Percentiles rank a stretch among this genome's conserved stretches.
phyloP scores from a whole-genome alignment of 2,888 invertebrate species.

The Oscheius sp. region DNA sequence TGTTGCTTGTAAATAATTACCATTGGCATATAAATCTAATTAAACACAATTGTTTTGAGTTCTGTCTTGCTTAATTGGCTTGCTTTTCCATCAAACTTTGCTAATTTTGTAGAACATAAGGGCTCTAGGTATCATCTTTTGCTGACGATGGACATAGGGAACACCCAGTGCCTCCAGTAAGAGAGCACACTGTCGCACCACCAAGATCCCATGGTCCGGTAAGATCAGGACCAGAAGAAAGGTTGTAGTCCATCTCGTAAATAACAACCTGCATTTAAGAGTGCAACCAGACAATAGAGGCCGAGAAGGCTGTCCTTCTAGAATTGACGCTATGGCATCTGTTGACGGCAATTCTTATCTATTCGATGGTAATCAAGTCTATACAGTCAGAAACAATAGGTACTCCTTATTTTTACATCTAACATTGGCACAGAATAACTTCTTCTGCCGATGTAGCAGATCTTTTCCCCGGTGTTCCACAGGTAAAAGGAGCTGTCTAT shows the following conservation, averaged over 20 bases:
- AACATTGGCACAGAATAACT: neutral
- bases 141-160: neutral
- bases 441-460: neutral
- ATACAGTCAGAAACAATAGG: slow-evolving; percentile 10
- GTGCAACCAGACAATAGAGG: no score
- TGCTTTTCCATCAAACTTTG: no score
- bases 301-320: slow-evolving; percentile 24
- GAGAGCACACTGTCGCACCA: neutral
- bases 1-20: neutral
- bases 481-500: slow-evolving; percentile 49
- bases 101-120: no score
- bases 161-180: neutral
- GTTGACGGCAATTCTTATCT: neutral
- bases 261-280: no score
- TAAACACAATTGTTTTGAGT: no score
- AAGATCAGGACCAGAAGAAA: neutral
- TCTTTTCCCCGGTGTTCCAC: slow-evolving; percentile 41
- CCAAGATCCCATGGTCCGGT: neutral
- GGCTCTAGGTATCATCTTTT: neutral
- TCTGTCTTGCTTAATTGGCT: no score
- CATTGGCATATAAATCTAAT: no score
- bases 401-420: neutral
- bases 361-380: slow-evolving; percentile 29
- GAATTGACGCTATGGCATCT: slow-evolving; percentile 31
- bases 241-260: no score